Base-by-base conservation (phyloP, 2,113 vertebrate species). In the Phocoena sinus region DNA sequence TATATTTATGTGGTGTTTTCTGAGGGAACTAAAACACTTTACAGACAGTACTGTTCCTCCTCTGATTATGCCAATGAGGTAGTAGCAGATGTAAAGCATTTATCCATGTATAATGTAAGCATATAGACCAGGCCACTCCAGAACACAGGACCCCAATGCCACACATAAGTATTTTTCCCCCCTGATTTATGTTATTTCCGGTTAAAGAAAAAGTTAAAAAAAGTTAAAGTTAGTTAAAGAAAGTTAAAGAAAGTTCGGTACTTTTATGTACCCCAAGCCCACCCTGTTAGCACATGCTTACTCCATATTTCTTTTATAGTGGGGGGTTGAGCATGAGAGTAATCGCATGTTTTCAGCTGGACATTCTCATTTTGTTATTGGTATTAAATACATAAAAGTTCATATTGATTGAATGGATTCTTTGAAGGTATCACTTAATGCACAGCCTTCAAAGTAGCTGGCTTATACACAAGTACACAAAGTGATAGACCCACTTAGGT, bases 1-100 rank as follows among this genome's bases (percentile, higher is more conserved):
- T 76, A 47, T 77, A 90, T 76, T 47, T 94, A 50, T 92, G 71
- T 96, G 80, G 70, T 67, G 5, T 95, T 98, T 97, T 97, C 94
- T 63, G 47, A 93, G 44, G 65, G 38, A 80, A 93, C 31, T 36
- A 53, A 92, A 97, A 94, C 41, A 76, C 38, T 93, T 81, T 84
- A 82, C 6, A 94, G 60, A 91, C 23, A 96, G 15, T 25, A 62
- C 36, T n/a, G 33, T 67, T 91, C 10, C 36, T 93, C 80, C 95
- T 91, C 68, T 91, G n/a, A 92, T 25, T n/a, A 68, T 67, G n/a
- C 15, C 67, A n/a, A 14, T 41, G 82, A 96, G 91, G 38, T 31
- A 96, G 83, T 10, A 93, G 33, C 83, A 95, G 53, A 94, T 77
- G 15, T 41, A n/a, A 97, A 83, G 33, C 58, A 47, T 44, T 73